Evolutionary conservation across 1,140 invertebrate genomes (phyloP).

Genomic region (Parapsyche elsis): DNA sequence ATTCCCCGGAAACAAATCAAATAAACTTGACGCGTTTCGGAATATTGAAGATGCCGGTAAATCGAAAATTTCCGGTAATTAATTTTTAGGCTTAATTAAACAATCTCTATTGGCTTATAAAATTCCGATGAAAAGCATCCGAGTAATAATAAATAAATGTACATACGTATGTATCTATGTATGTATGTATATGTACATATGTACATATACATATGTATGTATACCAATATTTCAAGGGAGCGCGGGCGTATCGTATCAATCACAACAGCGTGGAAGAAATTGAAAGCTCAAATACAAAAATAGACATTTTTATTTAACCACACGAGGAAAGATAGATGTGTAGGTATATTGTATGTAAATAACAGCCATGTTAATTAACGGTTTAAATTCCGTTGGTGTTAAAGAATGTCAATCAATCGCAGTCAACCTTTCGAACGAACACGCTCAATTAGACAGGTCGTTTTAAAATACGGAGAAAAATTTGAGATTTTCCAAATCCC

Average conservation of each 20-base stretch:
- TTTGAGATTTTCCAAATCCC: not conserved
- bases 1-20: slow-evolving; percentile 1
- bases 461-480: not conserved
- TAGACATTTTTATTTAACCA: too few relatives aligned
- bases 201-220: not conserved
- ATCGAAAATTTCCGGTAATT: slow-evolving; percentile 30
- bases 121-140: not conserved
- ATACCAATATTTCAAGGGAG: not conserved
- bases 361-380: too few relatives aligned
- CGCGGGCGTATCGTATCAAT: not conserved
- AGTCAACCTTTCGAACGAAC: not conserved
- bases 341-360: too few relatives aligned
- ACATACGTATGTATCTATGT: not conserved
- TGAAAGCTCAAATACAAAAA: too few relatives aligned
- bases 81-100: slow-evolving; percentile 41
- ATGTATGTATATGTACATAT: not conserved
- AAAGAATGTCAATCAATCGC: too few relatives aligned
- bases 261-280: not conserved
- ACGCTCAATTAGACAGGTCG: slow-evolving; percentile 8
- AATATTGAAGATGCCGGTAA: slow-evolving; percentile 30
- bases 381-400: too few relatives aligned
- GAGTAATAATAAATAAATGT: not conserved
- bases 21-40: not conserved
- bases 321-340: too few relatives aligned
- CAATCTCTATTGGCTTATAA: slow-evolving; percentile 28